A percentile compares a stretch with the other conserved stretches of the same genome.
Evolutionary conservation across 2,888 invertebrate genomes (phyloP).

Genomic region (Apamea anceps): DNA sequence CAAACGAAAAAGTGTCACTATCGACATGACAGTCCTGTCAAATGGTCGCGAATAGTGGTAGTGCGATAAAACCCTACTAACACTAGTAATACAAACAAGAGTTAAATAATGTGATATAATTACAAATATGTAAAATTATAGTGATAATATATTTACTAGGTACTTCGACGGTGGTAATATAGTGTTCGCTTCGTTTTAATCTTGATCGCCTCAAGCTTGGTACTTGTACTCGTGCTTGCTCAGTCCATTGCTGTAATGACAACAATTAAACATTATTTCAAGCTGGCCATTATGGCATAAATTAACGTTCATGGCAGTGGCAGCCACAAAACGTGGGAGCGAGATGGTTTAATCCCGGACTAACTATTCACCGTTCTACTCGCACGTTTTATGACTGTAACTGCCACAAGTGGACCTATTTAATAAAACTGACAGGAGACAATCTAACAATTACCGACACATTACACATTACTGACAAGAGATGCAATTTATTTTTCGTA

Average conservation of each 20-base stretch:
- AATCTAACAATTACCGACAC: neutral
- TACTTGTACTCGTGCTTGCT: slow-evolving; percentile 85
- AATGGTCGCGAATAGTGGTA: neutral
- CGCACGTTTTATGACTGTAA: neutral
- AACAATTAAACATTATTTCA: slow-evolving; percentile 7
- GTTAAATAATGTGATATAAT: slow-evolving; percentile 29
- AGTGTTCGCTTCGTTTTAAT: slow-evolving; percentile 10
- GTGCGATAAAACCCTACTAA: neutral
- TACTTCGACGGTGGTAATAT: slow-evolving; percentile 62
- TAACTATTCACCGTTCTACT: neutral
- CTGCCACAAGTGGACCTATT: neutral
- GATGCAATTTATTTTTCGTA: neutral
- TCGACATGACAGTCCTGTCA: neutral
- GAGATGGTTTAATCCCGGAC: neutral
- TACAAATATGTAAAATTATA: slow-evolving; percentile 38
- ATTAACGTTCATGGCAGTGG: neutral
- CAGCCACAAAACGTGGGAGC: neutral
- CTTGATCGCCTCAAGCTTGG: slow-evolving; percentile 70
- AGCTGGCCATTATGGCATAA: neutral
- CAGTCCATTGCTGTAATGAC: slow-evolving; percentile 81
- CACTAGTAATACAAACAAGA: slow-evolving; percentile 18
- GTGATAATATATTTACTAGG: slow-evolving; percentile 45
- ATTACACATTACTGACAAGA: neutral
- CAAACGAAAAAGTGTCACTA: neutral
- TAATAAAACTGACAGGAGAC: neutral